Evolutionary conservation across 2,888 invertebrate genomes (phyloP), one percentile per base, ranked within the genome.

Genomic region (Phragmatobia fuliginosa): DNA sequence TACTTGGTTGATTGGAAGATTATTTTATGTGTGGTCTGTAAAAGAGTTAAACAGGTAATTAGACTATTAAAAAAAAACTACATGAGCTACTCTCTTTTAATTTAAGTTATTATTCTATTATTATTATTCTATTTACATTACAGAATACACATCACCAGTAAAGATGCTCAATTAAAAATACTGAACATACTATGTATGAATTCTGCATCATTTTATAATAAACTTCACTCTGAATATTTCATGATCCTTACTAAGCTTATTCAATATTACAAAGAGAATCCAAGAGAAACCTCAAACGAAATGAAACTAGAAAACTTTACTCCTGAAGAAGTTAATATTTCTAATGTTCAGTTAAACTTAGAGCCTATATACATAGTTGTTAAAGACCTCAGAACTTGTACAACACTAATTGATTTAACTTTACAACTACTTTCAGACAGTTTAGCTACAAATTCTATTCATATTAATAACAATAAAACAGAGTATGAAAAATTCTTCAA

Each of bases 1-100:
- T 68, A 96, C 95, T 25, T 97, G 97, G 97, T 87, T 97, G 3
- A 91, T 97, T 68, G 97, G 97, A n/a, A 93, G 96, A 83, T 91
- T 97, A 80, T 97, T 97, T 85, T 96, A 96, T 90, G 91, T 97
- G 52, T 93, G 96, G 85, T 96, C 96, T 58, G 93, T 95, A 5
- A 92, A 95, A 65, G 93, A 95, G 80, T 86, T 96, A 58, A 84
- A 87, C 65, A 91, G 92, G 96, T 96, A 90, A 85, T 87, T 75
- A 80, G 66, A 49, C 8, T 49, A 49, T 36, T 77, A 31, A 28
- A 4, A 58, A 25, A 28, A 10, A 25, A 56, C 28, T 11, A 28
- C 5, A 56, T 56, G 10, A 28, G 63, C 89, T 92, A 71, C 14
- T 63, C 10, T 33, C 8, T 31, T 18, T 21, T 28, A 41, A n/a